phyloP scores from a whole-genome alignment of 2,888 invertebrate species.

The Heliconius sara region DNA sequence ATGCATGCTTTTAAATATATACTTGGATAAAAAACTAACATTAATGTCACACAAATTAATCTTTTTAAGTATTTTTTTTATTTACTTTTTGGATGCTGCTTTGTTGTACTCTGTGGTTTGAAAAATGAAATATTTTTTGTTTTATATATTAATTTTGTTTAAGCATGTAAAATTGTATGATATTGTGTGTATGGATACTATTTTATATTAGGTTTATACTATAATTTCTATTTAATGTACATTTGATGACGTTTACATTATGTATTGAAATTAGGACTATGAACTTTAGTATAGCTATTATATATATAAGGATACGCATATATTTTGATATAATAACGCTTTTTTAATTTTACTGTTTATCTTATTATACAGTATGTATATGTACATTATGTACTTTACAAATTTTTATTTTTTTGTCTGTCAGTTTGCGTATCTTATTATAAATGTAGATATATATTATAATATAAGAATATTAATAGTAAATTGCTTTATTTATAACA shows the following conservation, averaged over 20 bases:
- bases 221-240: not conserved
- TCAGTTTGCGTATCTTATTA: not conserved
- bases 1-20: not conserved
- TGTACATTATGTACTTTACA: not conserved
- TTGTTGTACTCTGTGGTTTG: not conserved
- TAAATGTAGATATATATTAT: not conserved
- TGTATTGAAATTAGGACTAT: not conserved
- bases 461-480: not conserved
- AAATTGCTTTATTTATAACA: not conserved
- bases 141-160: not conserved
- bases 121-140: not conserved
- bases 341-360: not conserved
- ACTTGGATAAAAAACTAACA: too few species aligned
- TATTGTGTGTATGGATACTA: slow-evolving; percentile 28
- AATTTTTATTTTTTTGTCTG: not conserved
- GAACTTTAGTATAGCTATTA: slow-evolving; percentile 5
- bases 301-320: not conserved
- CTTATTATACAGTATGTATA: not conserved
- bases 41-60: not conserved
- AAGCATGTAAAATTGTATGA: slow-evolving; percentile 35
- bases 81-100: not conserved
- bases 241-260: slow-evolving; percentile 1
- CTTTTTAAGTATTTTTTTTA: not conserved
- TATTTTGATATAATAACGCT: slow-evolving; percentile 1
- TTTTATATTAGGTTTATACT: slow-evolving; percentile 22